Evolutionary conservation across 2,113 vertebrate genomes (phyloP).

Genomic region (Hassar affinis): DNA sequence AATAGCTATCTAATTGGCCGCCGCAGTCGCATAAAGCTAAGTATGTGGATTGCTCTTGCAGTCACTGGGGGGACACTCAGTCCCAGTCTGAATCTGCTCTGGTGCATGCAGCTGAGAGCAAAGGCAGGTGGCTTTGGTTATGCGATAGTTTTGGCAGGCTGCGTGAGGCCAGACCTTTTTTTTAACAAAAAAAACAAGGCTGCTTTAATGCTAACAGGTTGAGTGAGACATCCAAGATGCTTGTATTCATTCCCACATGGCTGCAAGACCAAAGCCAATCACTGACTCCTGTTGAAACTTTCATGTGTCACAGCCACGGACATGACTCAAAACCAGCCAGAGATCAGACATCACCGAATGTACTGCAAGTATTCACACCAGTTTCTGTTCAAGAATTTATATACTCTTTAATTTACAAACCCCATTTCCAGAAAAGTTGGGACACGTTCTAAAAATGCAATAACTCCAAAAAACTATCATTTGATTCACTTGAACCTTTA

Average conservation of each 20-base stretch:
- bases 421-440: too few relatives aligned
- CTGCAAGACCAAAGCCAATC: background rate
- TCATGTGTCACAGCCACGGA: background rate
- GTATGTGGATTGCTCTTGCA: conserved; percentile 29
- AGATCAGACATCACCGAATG: background rate
- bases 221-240: conserved; percentile 43
- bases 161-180: conserved; percentile 27
- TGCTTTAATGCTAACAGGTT: conserved; percentile 37
- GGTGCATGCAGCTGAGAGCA: conserved; percentile 21
- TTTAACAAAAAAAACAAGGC: conserved; percentile 36
- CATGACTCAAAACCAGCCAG: background rate
- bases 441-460: too few relatives aligned
- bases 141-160: conserved; percentile 54
- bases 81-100: conserved; percentile 7
- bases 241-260: background rate
- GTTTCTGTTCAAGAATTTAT: background rate
- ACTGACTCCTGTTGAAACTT: background rate
- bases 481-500: too few relatives aligned
- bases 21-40: conserved; percentile 20
- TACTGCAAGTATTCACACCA: background rate
- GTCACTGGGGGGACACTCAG: background rate
- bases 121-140: conserved; percentile 69
- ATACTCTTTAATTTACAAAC: background rate
- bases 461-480: too few relatives aligned
- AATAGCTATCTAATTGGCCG: conserved; percentile 43